Percentiles rank a stretch among this genome's conserved stretches.
phyloP scores from a whole-genome alignment of 2,888 invertebrate species.

The Lypha dubia region DNA sequence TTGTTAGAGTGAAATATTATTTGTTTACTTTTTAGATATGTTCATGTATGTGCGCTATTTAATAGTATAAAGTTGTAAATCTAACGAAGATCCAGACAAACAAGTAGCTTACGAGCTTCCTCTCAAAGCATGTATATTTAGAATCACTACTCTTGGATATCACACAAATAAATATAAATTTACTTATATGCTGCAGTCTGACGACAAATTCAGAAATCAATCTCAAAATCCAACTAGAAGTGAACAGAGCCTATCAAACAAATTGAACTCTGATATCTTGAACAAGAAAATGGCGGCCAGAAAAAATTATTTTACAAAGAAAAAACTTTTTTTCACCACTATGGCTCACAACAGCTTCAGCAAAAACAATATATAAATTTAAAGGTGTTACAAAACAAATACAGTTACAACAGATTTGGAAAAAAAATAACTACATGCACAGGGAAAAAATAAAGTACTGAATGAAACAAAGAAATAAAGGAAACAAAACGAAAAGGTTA shows the following conservation, averaged over 20 bases:
- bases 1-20: too few relatives aligned
- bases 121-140: too few relatives aligned
- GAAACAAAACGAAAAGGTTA: neutral
- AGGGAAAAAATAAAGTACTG: neutral
- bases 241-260: conserved; percentile 46
- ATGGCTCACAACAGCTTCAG: neutral
- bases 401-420: neutral
- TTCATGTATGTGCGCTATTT: too few relatives aligned
- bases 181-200: too few relatives aligned
- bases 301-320: neutral
- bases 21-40: too few relatives aligned
- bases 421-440: neutral
- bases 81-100: too few relatives aligned
- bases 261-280: conserved; percentile 28
- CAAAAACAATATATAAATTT: neutral
- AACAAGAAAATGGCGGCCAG: conserved; percentile 42
- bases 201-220: too few relatives aligned
- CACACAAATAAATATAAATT: too few relatives aligned
- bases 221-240: too few relatives aligned
- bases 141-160: too few relatives aligned
- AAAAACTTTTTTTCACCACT: neutral
- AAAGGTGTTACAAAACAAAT: conserved; percentile 9
- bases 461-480: neutral
- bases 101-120: too few relatives aligned
- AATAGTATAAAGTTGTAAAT: too few relatives aligned